Evolutionary conservation across 2,888 invertebrate genomes (phyloP), one percentile per base, ranked within the genome.

Genomic region (Hirtodrosophila alboralis): DNA sequence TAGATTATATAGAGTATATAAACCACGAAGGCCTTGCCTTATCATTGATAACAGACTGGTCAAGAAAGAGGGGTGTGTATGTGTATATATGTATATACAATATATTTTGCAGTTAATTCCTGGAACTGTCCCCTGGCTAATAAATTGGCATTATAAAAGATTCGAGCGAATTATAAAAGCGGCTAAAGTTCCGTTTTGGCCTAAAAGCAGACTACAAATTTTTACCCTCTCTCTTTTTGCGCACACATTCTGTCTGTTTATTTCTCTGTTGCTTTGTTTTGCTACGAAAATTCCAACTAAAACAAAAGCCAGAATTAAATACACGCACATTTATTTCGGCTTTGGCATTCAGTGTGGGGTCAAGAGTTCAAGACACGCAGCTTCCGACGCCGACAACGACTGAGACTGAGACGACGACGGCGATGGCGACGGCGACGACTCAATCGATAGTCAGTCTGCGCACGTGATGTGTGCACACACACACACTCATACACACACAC

Each of bases 311-410:
- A 26, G 44, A 64, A 53, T 38, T 57, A 59, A 49, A 40, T 37
- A 54, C 68, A 77, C 57, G 45, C 75, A 70, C 57, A 52, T 43
- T 14, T n/a, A n/a, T 23, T 53, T 58, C 23, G 14, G 27, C 31
- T 21, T 33, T 16, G 37, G 34, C 13, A 47, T 38, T 21, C 44
- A 38, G 53, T 37, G 73, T 47, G 79, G 79, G 79, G 84, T 80
- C 79, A 80, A 80, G 83, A 80, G 79, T 80, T 80, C 84, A 86
- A 75, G 75, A 71, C 83, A 75, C 78, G 75, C 79, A 84, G 79
- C 79, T 80, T 80, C 79, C 79, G 79, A 84, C 60, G 75, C 57
- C 64, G 67, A 21, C 65, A 9, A 10, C 56, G 8, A 44, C n/a
- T 27, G 10, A 16, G 18, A n/a, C n/a, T n/a, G n/a, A n/a, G n/a